Percentiles rank a stretch among this genome's conserved stretches.
phyloP scores from a whole-genome alignment of 2,797 vertebrate genomes.

The Fistularia tabacaria region DNA sequence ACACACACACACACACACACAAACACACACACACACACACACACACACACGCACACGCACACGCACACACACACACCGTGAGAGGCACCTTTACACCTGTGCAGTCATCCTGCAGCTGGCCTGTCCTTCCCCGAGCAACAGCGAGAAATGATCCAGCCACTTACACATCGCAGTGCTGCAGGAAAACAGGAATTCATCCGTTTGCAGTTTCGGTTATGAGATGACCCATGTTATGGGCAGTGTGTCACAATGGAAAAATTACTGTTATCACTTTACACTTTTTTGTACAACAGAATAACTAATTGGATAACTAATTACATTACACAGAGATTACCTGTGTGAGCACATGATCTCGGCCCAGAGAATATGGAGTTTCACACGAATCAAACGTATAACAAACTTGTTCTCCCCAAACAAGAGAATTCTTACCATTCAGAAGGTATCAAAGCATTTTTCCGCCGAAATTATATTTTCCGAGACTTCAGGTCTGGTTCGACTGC shows the following conservation, averaged over 20 bases:
- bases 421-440: slow-evolving; percentile 44
- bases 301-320: too few relatives aligned
- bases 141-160: slow-evolving; percentile 49
- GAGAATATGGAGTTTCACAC: too few relatives aligned
- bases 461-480: too few relatives aligned
- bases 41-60: too few relatives aligned
- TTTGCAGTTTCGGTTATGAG: slow-evolving; percentile 3
- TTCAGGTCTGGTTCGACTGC: not conserved
- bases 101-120: slow-evolving; percentile 25
- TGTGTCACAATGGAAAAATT: not conserved
- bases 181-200: not conserved
- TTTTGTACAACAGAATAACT: too few relatives aligned
- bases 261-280: too few relatives aligned
- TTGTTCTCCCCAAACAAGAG: not conserved
- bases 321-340: too few relatives aligned
- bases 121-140: slow-evolving; percentile 32
- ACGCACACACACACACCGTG: too few relatives aligned
- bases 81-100: slow-evolving; percentile 33
- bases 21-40: too few relatives aligned
- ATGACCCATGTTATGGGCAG: not conserved
- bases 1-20: too few relatives aligned
- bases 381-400: too few relatives aligned
- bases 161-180: slow-evolving; percentile 41
- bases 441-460: not conserved
- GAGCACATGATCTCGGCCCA: too few relatives aligned